phyloP scores from a whole-genome alignment of 2,888 invertebrate genomes.

The Eupithecia insigniata region DNA sequence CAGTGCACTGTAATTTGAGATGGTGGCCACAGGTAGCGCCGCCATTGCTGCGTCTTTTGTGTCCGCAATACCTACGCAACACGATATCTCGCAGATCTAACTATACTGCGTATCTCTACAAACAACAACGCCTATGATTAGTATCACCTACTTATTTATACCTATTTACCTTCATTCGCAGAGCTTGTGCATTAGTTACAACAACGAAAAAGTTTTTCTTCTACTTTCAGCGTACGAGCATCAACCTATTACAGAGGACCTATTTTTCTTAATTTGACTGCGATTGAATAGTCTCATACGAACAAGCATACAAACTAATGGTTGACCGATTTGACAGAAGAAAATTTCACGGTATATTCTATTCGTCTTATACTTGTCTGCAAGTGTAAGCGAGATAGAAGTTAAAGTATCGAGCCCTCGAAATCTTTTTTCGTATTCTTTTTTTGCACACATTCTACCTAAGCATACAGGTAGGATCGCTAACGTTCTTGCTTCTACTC shows the following conservation, averaged over 20 bases:
- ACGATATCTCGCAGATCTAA: conserved; percentile 44
- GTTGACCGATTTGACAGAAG: no score
- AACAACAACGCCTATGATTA: background rate
- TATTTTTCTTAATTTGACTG: no score
- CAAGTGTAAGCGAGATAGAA: no score
- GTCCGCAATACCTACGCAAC: conserved; percentile 51
- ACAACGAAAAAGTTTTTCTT: no score
- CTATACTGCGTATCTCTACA: background rate
- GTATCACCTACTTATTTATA: background rate
- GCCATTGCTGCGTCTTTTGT: conserved; percentile 49
- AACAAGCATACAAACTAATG: no score
- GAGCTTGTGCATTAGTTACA: background rate
- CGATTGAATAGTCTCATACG: no score
- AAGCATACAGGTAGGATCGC: background rate
- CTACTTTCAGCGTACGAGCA: no score
- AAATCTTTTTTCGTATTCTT: no score
- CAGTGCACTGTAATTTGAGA: conserved; percentile 47
- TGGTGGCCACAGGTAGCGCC: conserved; percentile 46
- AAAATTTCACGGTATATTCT: no score
- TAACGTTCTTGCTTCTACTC: background rate
- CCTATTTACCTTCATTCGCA: background rate
- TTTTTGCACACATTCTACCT: background rate
- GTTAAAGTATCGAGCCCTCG: no score
- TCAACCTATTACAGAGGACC: no score
- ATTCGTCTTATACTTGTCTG: no score